These are phyloP conservation scores for Campylomormyrus tamandua DNA, from an alignment of 2,113 vertebrate species.

Conservation along the genomic window DNA sequence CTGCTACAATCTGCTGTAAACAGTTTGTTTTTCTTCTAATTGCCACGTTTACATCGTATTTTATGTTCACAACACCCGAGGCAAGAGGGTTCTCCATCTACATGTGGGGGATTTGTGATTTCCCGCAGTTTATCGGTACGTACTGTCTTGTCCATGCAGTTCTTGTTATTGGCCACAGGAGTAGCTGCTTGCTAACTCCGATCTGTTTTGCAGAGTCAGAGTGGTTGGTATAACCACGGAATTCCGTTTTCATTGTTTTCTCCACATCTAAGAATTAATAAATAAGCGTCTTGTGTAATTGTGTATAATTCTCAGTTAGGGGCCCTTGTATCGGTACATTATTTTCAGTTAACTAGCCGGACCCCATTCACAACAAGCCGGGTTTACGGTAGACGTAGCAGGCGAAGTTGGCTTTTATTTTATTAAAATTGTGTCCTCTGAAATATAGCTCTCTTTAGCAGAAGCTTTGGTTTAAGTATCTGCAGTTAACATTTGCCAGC, in stretches of 20 bases:
- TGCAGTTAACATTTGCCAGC: not conserved
- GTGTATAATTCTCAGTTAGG: not conserved
- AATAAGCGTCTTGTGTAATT: not conserved
- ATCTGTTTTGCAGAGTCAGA: slow-evolving; percentile 28
- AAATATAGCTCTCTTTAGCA: not conserved
- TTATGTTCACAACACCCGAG: slow-evolving; percentile 29
- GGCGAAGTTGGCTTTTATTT: not conserved
- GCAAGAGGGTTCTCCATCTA: slow-evolving; percentile 44
- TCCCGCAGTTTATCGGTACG: slow-evolving; percentile 58
- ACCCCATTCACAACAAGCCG: slow-evolving; percentile 8
- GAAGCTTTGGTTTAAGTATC: not conserved
- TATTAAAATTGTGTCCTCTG: not conserved
- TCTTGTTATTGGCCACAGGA: slow-evolving; percentile 39
- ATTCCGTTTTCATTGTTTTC: not conserved
- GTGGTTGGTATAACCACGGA: not conserved
- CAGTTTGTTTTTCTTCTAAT: slow-evolving; percentile 38
- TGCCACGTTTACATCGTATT: slow-evolving; percentile 17
- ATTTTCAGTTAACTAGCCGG: not conserved
- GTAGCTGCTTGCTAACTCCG: slow-evolving; percentile 36
- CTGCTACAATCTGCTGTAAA: slow-evolving; percentile 59
- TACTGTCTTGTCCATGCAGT: slow-evolving; percentile 45
- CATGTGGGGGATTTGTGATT: slow-evolving; percentile 49
- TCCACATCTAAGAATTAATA: not conserved
- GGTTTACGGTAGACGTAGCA: not conserved
- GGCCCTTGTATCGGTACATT: not conserved